Evolutionary conservation across 2,888 invertebrate genomes (phyloP).

Genomic region (Oscheius sp.): DNA sequence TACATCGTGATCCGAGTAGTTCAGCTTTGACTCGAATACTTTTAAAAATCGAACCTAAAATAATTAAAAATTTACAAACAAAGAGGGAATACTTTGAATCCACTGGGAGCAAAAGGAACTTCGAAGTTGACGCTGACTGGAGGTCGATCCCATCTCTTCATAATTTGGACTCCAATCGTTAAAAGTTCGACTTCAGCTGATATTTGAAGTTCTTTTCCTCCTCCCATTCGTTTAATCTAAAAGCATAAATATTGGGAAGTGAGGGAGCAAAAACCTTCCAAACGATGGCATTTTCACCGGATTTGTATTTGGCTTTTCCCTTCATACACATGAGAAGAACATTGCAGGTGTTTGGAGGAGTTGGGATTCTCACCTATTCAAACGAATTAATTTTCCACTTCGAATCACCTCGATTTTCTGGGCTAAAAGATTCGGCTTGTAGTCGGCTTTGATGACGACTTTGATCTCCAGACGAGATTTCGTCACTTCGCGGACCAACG

Average conservation of each 20-base stretch:
- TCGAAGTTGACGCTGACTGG: constrained; percentile 99
- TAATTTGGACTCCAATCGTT: constrained; percentile 85
- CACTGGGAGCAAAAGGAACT: constrained; percentile 97
- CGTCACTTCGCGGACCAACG: constrained; percentile 94
- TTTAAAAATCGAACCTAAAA: constrained; percentile 88
- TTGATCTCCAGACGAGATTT: constrained; percentile 99
- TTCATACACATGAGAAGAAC: constrained; percentile 97
- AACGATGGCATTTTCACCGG: constrained; percentile 96
- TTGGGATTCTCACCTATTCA: constrained; percentile 83
- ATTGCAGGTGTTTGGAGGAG: constrained; percentile 96
- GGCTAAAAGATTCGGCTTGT: constrained; percentile 94
- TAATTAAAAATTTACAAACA: not conserved
- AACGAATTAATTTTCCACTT: not conserved
- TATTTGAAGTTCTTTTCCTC: constrained; percentile 97
- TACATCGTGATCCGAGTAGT: constrained; percentile 99
- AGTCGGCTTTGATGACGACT: constrained; percentile 94
- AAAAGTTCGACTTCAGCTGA: constrained; percentile 97
- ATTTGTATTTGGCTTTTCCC: constrained; percentile 97
- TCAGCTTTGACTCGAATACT: constrained; percentile 97
- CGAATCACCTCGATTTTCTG: constrained; percentile 89
- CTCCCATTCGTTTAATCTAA: constrained; percentile 80
- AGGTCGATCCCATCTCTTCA: constrained; percentile 98
- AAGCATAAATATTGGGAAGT: constrained; percentile 20
- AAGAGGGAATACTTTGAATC: constrained; percentile 80
- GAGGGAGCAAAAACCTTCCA: constrained; percentile 80